phyloP scores from a whole-genome alignment of 2,888 invertebrate genomes.

The Liodrosophila aerea region DNA sequence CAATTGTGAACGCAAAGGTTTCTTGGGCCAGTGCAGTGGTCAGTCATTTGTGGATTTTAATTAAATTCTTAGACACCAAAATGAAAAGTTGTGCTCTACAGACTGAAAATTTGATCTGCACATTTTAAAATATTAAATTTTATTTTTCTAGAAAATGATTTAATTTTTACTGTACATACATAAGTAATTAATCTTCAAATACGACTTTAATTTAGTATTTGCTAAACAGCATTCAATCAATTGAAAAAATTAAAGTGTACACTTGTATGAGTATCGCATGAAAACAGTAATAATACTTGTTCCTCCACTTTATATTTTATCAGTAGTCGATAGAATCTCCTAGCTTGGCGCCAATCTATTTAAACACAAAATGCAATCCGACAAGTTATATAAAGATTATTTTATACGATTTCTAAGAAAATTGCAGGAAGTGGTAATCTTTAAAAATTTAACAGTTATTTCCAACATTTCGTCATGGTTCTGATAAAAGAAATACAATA shows the following conservation, averaged over 20 bases:
- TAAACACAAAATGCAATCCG: neutral
- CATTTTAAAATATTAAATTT: too few species aligned
- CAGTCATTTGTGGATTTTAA: conserved; percentile 42
- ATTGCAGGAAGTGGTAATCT: too few species aligned
- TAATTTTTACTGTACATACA: too few species aligned
- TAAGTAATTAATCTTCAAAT: too few species aligned
- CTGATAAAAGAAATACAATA: neutral
- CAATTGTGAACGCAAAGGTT: conserved; percentile 13
- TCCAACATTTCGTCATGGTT: too few species aligned
- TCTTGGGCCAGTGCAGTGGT: conserved; percentile 3
- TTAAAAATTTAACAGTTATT: too few species aligned
- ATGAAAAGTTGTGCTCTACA: too few species aligned
- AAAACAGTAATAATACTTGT: conserved; percentile 15
- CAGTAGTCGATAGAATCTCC: conserved; percentile 9
- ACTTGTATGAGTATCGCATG: neutral
- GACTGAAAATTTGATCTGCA: too few species aligned
- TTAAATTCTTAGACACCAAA: conserved; percentile 40
- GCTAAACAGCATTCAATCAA: neutral
- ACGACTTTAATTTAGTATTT: too few species aligned
- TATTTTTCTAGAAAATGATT: too few species aligned
- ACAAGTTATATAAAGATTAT: conserved; percentile 28
- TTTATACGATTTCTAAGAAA: neutral
- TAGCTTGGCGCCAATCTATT: conserved; percentile 27
- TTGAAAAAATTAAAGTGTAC: neutral
- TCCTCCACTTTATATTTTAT: conserved; percentile 3